phyloP scores from a whole-genome alignment of 2,797 vertebrate species.

The Hozukius guyotensis region DNA sequence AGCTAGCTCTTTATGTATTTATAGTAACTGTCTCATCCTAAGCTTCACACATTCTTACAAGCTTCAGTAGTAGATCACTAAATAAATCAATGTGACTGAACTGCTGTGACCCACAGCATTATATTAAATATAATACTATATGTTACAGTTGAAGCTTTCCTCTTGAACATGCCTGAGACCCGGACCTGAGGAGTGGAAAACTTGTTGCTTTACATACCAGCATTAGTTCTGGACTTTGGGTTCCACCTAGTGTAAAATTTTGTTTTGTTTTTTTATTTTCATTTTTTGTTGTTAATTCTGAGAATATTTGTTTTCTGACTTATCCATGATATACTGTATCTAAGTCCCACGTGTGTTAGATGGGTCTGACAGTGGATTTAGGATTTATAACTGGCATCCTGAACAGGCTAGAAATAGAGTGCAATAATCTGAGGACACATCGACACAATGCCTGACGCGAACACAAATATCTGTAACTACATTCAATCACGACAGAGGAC shows the following conservation, averaged over 20 bases:
- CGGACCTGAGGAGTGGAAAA: neutral
- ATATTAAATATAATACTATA: neutral
- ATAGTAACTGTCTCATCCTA: constrained; percentile 13
- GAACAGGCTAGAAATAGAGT: constrained; percentile 56
- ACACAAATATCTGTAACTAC: constrained; percentile 29
- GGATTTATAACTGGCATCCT: constrained; percentile 42
- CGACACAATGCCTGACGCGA: constrained; percentile 45
- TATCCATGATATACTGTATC: neutral
- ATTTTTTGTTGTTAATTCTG: neutral
- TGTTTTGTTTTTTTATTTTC: fast-evolving
- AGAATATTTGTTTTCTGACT: neutral
- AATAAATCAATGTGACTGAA: neutral
- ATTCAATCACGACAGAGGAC: constrained; percentile 37
- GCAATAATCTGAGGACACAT: constrained; percentile 52
- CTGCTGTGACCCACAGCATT: neutral
- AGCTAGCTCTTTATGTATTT: constrained; percentile 24
- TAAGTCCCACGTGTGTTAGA: neutral
- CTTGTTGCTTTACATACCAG: neutral
- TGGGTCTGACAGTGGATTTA: constrained; percentile 21
- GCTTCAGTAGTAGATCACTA: neutral
- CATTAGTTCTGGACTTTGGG: neutral
- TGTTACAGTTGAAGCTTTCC: neutral
- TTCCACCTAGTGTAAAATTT: neutral
- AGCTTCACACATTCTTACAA: constrained; percentile 1
- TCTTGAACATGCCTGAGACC: neutral